Conservation (phyloP, 2,797 vertebrate genomes). For the Chrosomus eos region DNA sequence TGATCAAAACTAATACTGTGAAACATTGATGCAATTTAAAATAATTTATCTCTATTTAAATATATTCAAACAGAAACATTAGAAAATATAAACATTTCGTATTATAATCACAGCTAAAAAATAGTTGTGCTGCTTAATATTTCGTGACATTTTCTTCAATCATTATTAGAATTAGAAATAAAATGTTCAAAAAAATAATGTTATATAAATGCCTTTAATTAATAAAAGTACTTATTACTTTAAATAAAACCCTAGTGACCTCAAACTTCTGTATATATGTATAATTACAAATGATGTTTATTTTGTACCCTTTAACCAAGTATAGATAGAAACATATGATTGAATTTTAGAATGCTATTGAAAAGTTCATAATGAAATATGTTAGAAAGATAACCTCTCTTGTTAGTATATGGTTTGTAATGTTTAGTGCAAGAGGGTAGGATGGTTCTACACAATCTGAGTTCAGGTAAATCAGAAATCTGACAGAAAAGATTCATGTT, state of each 20-base stretch:
- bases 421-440: neutral
- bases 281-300: neutral
- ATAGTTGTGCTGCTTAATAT: neutral
- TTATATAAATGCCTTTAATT: neutral
- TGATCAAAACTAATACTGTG: neutral
- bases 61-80: neutral
- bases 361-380: neutral
- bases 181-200: neutral
- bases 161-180: neutral
- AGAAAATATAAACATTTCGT: neutral
- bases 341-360: neutral
- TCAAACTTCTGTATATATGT: neutral
- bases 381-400: neutral
- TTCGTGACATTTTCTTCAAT: neutral
- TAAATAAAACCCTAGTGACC: neutral
- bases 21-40: neutral
- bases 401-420: neutral
- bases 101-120: neutral
- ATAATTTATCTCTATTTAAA: neutral
- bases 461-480: constrained; percentile 6
- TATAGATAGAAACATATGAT: neutral
- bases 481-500: constrained; percentile 35
- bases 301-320: neutral
- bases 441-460: neutral
- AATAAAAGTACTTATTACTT: neutral